phyloP scores from a whole-genome alignment of 2,113 vertebrate genomes.

The Conger conger region DNA sequence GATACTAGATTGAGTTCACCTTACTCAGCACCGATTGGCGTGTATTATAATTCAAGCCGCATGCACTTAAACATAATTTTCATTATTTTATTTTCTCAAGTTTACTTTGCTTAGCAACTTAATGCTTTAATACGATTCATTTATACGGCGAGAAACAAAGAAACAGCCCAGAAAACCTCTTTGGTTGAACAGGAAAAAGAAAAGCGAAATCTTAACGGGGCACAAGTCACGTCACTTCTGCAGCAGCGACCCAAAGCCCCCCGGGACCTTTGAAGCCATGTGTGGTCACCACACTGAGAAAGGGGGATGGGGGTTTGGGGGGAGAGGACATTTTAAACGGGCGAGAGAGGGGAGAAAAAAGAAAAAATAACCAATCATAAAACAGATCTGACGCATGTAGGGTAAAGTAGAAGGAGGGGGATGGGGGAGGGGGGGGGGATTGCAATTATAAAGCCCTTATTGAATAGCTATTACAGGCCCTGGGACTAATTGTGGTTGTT shows the following conservation, averaged over 20 bases:
- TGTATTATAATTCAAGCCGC: background rate
- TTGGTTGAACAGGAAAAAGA: conserved; percentile 9
- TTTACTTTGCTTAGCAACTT: background rate
- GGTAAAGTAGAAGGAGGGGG: conserved; percentile 45
- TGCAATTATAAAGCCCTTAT: conserved; percentile 68
- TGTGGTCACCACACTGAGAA: conserved; percentile 67
- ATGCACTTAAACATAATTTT: background rate
- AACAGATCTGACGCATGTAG: conserved; percentile 70
- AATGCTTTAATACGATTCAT: background rate
- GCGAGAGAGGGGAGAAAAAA: conserved; percentile 59
- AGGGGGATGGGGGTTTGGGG: no score
- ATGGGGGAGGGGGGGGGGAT: background rate
- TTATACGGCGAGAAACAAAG: background rate
- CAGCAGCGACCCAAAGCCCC: conserved; percentile 58
- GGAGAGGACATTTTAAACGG: conserved; percentile 48
- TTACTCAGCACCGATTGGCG: background rate
- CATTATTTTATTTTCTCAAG: background rate
- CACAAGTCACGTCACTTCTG: conserved; percentile 67
- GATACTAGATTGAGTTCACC: background rate
- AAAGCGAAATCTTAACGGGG: conserved; percentile 58
- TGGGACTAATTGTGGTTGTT: conserved; percentile 72
- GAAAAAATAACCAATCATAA: conserved; percentile 61
- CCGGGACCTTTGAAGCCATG: conserved; percentile 67
- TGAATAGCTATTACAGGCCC: conserved; percentile 71
- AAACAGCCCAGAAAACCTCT: background rate